Evolutionary conservation across 1,140 invertebrate species (phyloP), one percentile per base, ranked within the genome.

Genomic region (Drosophila melanogaster): DNA sequence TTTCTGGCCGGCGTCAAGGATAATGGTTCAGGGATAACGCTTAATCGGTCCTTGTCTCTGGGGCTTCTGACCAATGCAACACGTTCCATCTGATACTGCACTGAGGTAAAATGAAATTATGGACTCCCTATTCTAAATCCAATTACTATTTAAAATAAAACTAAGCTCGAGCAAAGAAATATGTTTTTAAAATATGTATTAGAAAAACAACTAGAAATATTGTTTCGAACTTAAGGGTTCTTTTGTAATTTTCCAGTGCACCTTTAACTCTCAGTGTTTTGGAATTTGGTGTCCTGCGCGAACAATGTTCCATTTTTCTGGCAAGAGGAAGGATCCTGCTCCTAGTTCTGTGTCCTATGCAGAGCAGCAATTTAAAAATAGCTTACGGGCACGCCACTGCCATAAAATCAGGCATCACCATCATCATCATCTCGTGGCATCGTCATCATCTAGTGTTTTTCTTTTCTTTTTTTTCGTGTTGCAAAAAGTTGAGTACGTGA

Each of bases 311-410:
- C 24, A 49, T 54, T 47, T 55, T 44, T 37, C 43, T 56, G 44
- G 64, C 64, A 65, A 59, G 30, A 53, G 65, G 59, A 12, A 30
- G 60, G 60, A 8, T 57, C 64, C 59, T 61, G 37, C 17, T 59
- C 66, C 41, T 43, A 24, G 65, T 51, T 44, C 53, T 55, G 60
- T 53, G 62, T 51, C 55, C 71, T 77, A 81, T 81, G 79, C 79
- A 81, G 79, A 77, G 79, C 67, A 81, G 79, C 79, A 81, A 81
- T 81, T 81, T 81, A 81, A 81, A 81, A 81, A 81, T 74, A 79
- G 79, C 79, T 81, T 81, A 81, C 79, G 79, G 79, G 79, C 79
- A 81, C 74, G 79, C 79, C 74, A 81, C 61, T 81, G 79, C 70
- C 79, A 81, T 83, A 83, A 81, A 83, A 83, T 83, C 79, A 83